Evolutionary conservation across 2,113 vertebrate species (phyloP), one percentile per base, ranked within the genome.

Genomic region (Eretmochelys imbricata): DNA sequence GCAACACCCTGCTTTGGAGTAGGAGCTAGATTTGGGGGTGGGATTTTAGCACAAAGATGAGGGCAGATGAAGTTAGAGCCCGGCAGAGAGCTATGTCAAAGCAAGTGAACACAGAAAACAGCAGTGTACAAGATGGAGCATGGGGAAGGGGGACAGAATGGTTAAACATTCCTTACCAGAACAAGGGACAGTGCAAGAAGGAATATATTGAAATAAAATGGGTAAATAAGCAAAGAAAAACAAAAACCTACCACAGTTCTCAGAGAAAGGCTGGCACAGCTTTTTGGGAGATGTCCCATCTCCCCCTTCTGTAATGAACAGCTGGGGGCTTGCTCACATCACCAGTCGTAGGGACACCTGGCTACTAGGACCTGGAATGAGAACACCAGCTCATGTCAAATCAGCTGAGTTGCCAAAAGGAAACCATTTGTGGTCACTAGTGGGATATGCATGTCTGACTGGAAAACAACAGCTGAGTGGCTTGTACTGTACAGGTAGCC

Each of bases 41-140:
- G 19, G n/a, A 48, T 82, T 81, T 79, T 50, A 42, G 22, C 31
- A 50, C 31, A 19, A 72, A 59, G 31, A 65, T 48, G 50, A 80
- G 51, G 31, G 24, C 88, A 76, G 65, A 59, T 49, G 25, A 89
- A 16, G 65, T 29, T 57, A 3, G 42, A 76, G 9, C 0, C 1
- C 72, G 8, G 57, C 72, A 0, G 6, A 84, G 38, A 82, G 35
- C 69, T n/a, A 31, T 2, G 25, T 25, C 12, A 10, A 13, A 54
- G 10, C 5, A 8, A 65, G 62, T 17, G 31, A 65, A 13, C 62
- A 4, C 65, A 22, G 35, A n/a, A 25, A 50, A 10, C 7, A 1
- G 72, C 0, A 51, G 54, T 2, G 2, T 5, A 2, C 2, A 42
- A 4, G 46, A 57, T 0, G 0, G 8, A 79, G 54, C n/a, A 57